Evolutionary conservation across 2,888 invertebrate species (phyloP).

Genomic region (Andrena fulva): DNA sequence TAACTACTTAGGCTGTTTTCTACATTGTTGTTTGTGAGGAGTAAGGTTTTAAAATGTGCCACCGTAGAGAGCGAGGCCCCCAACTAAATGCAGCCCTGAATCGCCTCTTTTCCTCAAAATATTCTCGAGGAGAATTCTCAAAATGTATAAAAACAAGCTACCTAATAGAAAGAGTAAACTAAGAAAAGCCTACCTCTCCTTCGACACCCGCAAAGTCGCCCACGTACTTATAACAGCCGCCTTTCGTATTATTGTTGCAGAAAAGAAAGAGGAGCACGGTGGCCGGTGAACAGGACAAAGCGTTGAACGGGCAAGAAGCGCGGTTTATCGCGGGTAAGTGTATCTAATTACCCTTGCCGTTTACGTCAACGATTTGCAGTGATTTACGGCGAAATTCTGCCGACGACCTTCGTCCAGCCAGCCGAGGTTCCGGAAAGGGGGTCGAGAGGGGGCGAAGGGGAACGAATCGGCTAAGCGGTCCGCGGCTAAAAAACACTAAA

Average conservation of each 20-base stretch:
- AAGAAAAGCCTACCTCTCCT: too few relatives aligned
- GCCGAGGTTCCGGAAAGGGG: constrained; percentile 42
- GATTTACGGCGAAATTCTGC: constrained; percentile 84
- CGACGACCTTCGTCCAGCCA: constrained; percentile 79
- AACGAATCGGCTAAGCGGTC: constrained; percentile 67
- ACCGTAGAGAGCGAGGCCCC: too few relatives aligned
- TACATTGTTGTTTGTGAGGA: too few relatives aligned
- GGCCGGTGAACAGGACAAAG: constrained; percentile 60
- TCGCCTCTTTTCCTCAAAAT: too few relatives aligned
- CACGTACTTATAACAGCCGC: too few relatives aligned
- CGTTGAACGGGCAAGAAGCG: constrained; percentile 73
- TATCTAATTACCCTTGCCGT: constrained; percentile 84
- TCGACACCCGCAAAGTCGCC: too few relatives aligned
- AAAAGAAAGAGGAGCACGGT: constrained; percentile 60
- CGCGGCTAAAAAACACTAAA: constrained; percentile 76
- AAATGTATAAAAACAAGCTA: too few relatives aligned
- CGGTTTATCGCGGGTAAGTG: constrained; percentile 79
- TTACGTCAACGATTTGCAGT: constrained; percentile 84
- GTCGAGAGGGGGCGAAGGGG: constrained; percentile 29
- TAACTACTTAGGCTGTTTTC: too few relatives aligned
- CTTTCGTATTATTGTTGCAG: constrained; percentile 56
- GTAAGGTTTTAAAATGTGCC: too few relatives aligned
- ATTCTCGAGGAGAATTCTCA: too few relatives aligned
- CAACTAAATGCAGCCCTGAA: too few relatives aligned
- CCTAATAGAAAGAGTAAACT: too few relatives aligned